A percentile compares a stretch with the other conserved stretches of the same genome.
These are phyloP conservation scores for Corella eumyota DNA, from an alignment of 23 tunicate genomes.

Conservation along the genomic window DNA sequence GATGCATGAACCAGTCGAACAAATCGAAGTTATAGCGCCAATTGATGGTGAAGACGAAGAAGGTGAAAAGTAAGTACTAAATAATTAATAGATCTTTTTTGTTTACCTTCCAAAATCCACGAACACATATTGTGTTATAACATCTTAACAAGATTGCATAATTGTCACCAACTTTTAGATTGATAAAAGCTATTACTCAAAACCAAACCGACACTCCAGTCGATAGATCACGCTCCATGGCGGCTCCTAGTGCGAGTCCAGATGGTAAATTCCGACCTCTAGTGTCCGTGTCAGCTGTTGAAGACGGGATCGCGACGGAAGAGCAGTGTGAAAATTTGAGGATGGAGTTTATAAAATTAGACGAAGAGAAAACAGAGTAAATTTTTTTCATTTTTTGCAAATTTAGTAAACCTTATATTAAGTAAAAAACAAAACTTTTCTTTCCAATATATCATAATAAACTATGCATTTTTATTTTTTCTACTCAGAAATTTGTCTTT, in stretches of 20 bases:
- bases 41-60: slow-evolving; percentile 26
- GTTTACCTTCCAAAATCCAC: too few relatives aligned
- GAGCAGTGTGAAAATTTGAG: slow-evolving; percentile 12
- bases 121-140: too few relatives aligned
- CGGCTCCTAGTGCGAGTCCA: slow-evolving; percentile 93
- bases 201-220: slow-evolving; percentile 71
- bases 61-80: slow-evolving; percentile 27
- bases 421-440: not conserved
- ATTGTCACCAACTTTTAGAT: too few relatives aligned
- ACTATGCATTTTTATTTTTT: not conserved
- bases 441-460: not conserved
- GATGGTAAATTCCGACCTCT: slow-evolving; percentile 52
- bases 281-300: slow-evolving; percentile 22
- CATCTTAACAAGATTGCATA: too few relatives aligned
- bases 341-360: slow-evolving; percentile 25
- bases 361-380: slow-evolving; percentile 37
- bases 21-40: slow-evolving; percentile 67
- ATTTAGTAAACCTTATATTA: not conserved
- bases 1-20: slow-evolving; percentile 78
- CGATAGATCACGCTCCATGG: slow-evolving; percentile 77
- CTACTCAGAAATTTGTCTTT: slow-evolving; percentile 22
- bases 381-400: too few relatives aligned
- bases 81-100: too few relatives aligned
- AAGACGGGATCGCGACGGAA: slow-evolving; percentile 14
- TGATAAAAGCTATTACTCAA: too few relatives aligned